phyloP scores from a whole-genome alignment of 35 echinoderm and acorn worm genomes.

The Ptychodera flava region DNA sequence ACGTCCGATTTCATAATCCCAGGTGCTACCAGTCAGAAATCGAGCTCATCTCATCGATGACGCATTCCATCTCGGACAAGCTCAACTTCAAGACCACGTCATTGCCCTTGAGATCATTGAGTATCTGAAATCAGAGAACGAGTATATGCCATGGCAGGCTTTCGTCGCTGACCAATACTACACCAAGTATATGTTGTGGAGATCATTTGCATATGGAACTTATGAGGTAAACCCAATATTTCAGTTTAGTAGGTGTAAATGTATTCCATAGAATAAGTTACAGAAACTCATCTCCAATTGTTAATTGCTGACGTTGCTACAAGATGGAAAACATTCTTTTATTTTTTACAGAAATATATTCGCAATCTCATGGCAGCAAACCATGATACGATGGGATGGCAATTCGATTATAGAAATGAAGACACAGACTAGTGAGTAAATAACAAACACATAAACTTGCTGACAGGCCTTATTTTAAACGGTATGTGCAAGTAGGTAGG shows the following conservation, averaged over 20 bases:
- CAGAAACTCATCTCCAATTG: not conserved
- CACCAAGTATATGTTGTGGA: not conserved
- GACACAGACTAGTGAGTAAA: not conserved
- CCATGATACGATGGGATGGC: not conserved
- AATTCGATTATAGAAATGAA: not conserved
- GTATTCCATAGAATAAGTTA: not conserved
- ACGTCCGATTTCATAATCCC: not conserved
- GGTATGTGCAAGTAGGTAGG: not conserved
- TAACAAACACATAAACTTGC: not conserved
- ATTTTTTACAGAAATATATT: not conserved
- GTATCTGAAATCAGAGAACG: constrained; percentile 45
- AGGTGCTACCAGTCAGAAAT: constrained; percentile 44
- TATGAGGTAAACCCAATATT: not conserved
- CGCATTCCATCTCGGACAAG: constrained; percentile 76
- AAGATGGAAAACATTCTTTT: not conserved
- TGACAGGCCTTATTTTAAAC: not conserved
- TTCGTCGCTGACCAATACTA: not conserved
- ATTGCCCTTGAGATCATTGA: constrained; percentile 60
- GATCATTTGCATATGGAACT: not conserved
- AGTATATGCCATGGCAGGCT: constrained; percentile 88
- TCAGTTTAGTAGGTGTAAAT: not conserved
- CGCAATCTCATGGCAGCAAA: not conserved
- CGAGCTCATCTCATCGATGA: constrained; percentile 74
- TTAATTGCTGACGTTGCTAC: not conserved
- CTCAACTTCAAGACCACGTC: constrained; percentile 46